Conservation (phyloP, 1,140 invertebrate species). For the Drosophila neocordata region DNA sequence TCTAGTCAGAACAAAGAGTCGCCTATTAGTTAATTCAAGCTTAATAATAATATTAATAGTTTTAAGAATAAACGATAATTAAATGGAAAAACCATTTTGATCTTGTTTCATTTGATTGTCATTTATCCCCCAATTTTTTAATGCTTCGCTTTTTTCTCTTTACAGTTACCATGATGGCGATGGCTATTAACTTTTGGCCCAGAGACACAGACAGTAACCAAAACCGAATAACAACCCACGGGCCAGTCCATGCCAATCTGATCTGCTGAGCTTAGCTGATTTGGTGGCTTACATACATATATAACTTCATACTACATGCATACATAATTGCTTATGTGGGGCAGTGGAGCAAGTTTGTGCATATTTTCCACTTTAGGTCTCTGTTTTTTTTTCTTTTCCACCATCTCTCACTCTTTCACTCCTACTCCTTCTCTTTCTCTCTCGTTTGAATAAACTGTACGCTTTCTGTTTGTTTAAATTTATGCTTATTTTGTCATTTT, state of each 20-base stretch:
- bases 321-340: not conserved
- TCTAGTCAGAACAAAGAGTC: not conserved
- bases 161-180: slow-evolving; percentile 58
- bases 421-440: not conserved
- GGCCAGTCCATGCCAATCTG: not conserved
- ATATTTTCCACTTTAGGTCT: slow-evolving; percentile 4
- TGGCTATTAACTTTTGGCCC: slow-evolving; percentile 21
- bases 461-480: slow-evolving; percentile 2
- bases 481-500: not conserved
- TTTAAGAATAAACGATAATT: slow-evolving; percentile 16
- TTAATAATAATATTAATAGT: slow-evolving; percentile 26
- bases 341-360: slow-evolving; percentile 3
- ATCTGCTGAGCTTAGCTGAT: not conserved
- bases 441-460: not conserved
- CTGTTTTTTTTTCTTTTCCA: not conserved
- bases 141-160: slow-evolving; percentile 60
- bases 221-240: not conserved
- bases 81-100: slow-evolving; percentile 43
- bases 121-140: not conserved
- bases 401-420: not conserved
- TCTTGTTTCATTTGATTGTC: not conserved
- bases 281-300: not conserved
- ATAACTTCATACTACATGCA: no score
- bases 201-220: not conserved
- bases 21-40: slow-evolving; percentile 7